These are phyloP conservation scores for Sebastiscus tertius DNA, from an alignment of 2,797 vertebrate genomes.

Conservation along the genomic window DNA sequence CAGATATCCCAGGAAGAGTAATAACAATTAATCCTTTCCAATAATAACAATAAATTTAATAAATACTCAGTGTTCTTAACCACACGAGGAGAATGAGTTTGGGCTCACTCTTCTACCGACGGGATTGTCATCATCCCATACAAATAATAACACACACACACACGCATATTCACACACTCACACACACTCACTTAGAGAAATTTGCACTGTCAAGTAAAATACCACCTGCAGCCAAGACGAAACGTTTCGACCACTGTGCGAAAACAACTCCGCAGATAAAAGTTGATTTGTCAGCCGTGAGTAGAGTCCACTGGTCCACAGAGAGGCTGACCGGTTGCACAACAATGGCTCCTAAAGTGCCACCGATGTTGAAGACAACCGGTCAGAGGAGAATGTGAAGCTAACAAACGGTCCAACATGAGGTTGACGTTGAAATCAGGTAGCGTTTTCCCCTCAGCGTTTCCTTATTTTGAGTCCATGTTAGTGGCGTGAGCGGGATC, in stretches of 20 bases:
- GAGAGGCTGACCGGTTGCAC: slow-evolving; percentile 33
- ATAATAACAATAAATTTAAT: slow-evolving; percentile 86
- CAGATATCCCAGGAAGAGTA: slow-evolving; percentile 76
- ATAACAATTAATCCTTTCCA: slow-evolving; percentile 71
- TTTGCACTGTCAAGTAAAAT: slow-evolving; percentile 72
- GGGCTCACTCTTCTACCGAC: slow-evolving; percentile 68
- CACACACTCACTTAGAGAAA: slow-evolving; percentile 56
- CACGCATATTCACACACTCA: slow-evolving; percentile 36
- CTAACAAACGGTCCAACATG: slow-evolving; percentile 11
- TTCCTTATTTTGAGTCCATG: slow-evolving; percentile 7
- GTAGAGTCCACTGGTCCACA: slow-evolving; percentile 30
- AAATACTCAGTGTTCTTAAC: slow-evolving; percentile 86
- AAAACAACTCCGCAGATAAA: slow-evolving; percentile 47
- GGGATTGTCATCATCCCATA: slow-evolving; percentile 75
- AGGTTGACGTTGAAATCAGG: slow-evolving; percentile 42
- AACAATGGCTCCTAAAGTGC: slow-evolving; percentile 52
- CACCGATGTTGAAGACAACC: slow-evolving; percentile 39
- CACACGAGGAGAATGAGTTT: slow-evolving; percentile 76
- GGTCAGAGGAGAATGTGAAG: slow-evolving; percentile 24
- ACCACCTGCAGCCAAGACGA: slow-evolving; percentile 55
- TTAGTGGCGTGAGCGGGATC: slow-evolving; percentile 7
- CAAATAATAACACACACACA: slow-evolving; percentile 64
- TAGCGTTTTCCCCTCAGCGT: slow-evolving; percentile 16
- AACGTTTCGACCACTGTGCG: slow-evolving; percentile 23
- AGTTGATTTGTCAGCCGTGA: slow-evolving; percentile 49